Percentiles rank a stretch among this genome's conserved stretches.
phyloP scores from a whole-genome alignment of 2,113 vertebrate genomes.

The Todiramphus chloris region DNA sequence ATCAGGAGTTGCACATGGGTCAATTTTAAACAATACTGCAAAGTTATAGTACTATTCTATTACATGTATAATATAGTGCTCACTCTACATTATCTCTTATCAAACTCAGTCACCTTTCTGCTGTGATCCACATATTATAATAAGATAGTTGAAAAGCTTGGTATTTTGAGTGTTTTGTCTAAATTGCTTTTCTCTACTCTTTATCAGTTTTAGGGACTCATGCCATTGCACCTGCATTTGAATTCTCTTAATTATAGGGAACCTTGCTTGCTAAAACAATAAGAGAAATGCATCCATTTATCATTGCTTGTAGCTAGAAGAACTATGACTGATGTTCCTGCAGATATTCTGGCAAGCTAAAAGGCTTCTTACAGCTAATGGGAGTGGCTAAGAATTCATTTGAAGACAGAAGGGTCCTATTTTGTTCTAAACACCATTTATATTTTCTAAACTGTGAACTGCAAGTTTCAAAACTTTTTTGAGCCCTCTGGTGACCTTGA shows the following conservation, averaged over 20 bases:
- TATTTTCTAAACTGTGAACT: neutral
- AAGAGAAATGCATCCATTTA: neutral
- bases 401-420: neutral
- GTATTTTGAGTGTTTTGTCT: neutral
- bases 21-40: neutral
- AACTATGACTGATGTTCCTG: neutral
- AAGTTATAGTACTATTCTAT: neutral
- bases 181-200: neutral
- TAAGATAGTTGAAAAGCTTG: neutral
- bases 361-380: neutral
- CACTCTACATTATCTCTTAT: neutral
- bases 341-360: constrained; percentile 23
- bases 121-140: neutral
- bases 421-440: neutral
- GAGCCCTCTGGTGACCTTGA: neutral
- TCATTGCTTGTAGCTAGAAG: neutral
- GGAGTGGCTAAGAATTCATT: neutral
- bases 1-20: neutral
- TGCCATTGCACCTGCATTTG: constrained; percentile 14
- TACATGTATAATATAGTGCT: neutral
- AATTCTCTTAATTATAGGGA: constrained; percentile 16
- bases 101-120: neutral
- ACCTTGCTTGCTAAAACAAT: constrained; percentile 18
- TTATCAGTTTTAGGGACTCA: neutral
- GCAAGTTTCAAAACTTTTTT: neutral